Evolutionary conservation across 2,113 vertebrate genomes (phyloP).

Genomic region (Kryptolebias marmoratus): DNA sequence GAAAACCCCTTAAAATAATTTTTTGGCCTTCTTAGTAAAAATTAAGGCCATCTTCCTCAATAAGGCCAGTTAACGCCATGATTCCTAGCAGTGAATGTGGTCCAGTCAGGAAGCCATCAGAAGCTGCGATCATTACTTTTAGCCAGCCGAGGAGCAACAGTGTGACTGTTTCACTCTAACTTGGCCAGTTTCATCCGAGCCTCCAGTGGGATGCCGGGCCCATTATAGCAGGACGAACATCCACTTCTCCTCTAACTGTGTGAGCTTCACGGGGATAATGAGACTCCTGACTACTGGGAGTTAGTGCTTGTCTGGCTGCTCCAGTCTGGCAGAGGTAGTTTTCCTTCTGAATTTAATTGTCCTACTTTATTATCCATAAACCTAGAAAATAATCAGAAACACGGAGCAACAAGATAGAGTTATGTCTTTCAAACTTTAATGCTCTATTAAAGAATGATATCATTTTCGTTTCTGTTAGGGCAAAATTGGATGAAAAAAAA

Average conservation of each 20-base stretch:
- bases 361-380: neutral
- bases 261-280: conserved; percentile 59
- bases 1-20: no score
- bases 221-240: conserved; percentile 59
- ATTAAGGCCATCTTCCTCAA: conserved; percentile 4
- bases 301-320: conserved; percentile 41
- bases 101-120: conserved; percentile 30
- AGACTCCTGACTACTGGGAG: conserved; percentile 53
- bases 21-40: neutral
- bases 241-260: conserved; percentile 47
- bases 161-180: conserved; percentile 33
- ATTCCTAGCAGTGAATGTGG: conserved; percentile 23
- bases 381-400: neutral
- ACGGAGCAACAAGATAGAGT: no score
- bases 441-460: neutral
- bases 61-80: conserved; percentile 8
- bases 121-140: conserved; percentile 25
- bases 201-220: conserved; percentile 51
- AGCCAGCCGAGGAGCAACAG: conserved; percentile 45
- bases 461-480: no score
- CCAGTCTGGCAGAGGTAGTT: conserved; percentile 15
- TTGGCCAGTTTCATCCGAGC: conserved; percentile 25
- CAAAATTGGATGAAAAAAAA: no score
- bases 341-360: conserved; percentile 6
- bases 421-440: neutral